Evolutionary conservation across 1,140 invertebrate species (phyloP), one percentile per base, ranked within the genome.

Genomic region (Coptotermes formosanus): DNA sequence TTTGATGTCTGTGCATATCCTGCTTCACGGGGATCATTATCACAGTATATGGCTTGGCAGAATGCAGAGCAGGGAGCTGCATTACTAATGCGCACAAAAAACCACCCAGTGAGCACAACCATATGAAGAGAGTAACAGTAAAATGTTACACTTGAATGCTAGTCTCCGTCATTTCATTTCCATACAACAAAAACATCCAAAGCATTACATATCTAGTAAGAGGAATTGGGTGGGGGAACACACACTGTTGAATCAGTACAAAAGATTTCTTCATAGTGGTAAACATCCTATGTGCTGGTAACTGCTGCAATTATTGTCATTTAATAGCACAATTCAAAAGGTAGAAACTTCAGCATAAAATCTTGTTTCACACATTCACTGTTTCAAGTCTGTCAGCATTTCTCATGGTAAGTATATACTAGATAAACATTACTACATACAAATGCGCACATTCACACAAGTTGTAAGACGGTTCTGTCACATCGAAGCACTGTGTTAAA

Each of bases 291-390:
- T 75, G n/a, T 75, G 64, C 64, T 75, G 25, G 64, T 75, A 9
- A 75, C 11, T 30, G n/a, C 25, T 75, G 64, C 25, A 75, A 75
- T 75, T 75, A 75, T 75, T 75, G 64, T 75, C 64, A 75, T 3
- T 75, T 75, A 25, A 75, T n/a, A 75, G 64, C 64, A n/a, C 64
- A 30, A 75, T 75, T 75, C n/a, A 75, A 75, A 75, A 75, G 14
- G 3, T n/a, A 14, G n/a, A n/a, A 75, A 64, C 59, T 64, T 23
- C 64, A 75, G n/a, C 8, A 75, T 25, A 75, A 55, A 75, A 30
- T 25, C n/a, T 75, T 14, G 16, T 8, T 75, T 75, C 64, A 75
- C 64, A 75, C 64, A n/a, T 11, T 55, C 52, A 55, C 52, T 25
- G 64, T 64, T 21, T 64, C 25, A 64, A 64, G 19, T 64, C 25